Conservation (phyloP, 2,888 invertebrate genomes). For the Pseudeuparius sepicola region DNA sequence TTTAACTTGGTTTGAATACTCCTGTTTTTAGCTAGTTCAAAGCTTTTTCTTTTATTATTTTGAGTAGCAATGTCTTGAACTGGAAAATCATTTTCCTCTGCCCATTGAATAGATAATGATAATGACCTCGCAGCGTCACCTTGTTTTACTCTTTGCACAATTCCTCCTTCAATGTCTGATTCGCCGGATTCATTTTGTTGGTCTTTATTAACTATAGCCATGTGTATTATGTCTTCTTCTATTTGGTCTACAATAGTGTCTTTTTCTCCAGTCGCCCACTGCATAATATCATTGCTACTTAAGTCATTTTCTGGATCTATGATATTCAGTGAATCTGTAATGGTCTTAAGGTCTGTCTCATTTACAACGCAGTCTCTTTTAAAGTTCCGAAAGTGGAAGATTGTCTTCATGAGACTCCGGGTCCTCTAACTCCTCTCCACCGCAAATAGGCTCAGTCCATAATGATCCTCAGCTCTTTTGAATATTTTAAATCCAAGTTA, state of each 20-base stretch:
- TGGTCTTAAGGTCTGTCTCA: not conserved
- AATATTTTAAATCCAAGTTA: conserved; percentile 10
- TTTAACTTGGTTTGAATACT: too few relatives aligned
- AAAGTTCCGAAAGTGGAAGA: conserved; percentile 7
- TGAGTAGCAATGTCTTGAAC: too few relatives aligned
- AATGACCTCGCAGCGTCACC: conserved; percentile 2
- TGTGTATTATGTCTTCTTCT: too few relatives aligned
- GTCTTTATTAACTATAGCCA: conserved; percentile 1
- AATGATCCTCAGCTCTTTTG: conserved; percentile 6
- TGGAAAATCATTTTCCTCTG: conserved; percentile 2
- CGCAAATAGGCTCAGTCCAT: too few relatives aligned
- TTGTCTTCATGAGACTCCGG: conserved; percentile 4
- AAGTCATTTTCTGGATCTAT: conserved; percentile 11
- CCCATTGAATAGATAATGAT: conserved; percentile 2
- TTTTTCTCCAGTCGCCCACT: conserved; percentile 7
- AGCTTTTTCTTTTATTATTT: too few relatives aligned
- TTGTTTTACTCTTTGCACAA: too few relatives aligned
- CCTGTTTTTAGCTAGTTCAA: too few relatives aligned
- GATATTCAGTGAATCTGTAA: conserved; percentile 6
- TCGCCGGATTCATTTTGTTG: conserved; percentile 1
- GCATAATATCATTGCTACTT: conserved; percentile 6
- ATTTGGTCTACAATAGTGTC: conserved; percentile 2
- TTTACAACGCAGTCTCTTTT: conserved; percentile 6
- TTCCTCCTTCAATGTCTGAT: too few relatives aligned
- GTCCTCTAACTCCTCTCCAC: too few relatives aligned